Evolutionary conservation across 2,888 invertebrate genomes (phyloP).

Genomic region (Amblyjoppa proteus): DNA sequence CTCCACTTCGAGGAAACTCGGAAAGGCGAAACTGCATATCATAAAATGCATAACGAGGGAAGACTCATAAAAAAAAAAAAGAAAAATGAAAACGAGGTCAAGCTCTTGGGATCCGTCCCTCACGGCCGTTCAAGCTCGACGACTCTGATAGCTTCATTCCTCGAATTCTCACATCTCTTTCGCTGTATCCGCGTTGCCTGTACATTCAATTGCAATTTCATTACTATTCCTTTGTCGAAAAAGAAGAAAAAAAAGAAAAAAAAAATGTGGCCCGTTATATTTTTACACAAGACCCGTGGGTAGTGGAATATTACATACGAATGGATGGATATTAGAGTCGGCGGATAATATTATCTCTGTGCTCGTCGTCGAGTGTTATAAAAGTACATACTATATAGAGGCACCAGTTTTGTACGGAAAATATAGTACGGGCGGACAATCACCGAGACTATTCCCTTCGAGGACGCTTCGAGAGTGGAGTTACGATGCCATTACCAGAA

Average conservation of each 20-base stretch:
- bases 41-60: background rate
- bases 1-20: background rate
- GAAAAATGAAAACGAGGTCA: slow-evolving; percentile 38
- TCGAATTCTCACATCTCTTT: slow-evolving; percentile 13
- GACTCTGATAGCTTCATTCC: slow-evolving; percentile 50
- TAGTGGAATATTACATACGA: slow-evolving; percentile 50
- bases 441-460: slow-evolving; percentile 45
- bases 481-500: slow-evolving; percentile 64
- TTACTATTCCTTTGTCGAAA: slow-evolving; percentile 60
- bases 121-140: slow-evolving; percentile 16
- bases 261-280: slow-evolving; percentile 24
- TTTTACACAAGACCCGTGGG: slow-evolving; percentile 12
- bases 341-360: slow-evolving; percentile 41
- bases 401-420: slow-evolving; percentile 3
- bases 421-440: slow-evolving; percentile 45
- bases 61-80: background rate
- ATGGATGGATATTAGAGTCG: slow-evolving; percentile 22
- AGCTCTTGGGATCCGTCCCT: background rate
- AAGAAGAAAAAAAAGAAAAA: background rate
- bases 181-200: background rate
- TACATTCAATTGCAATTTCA: slow-evolving; percentile 57
- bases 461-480: slow-evolving; percentile 54
- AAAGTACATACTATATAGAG: slow-evolving; percentile 9
- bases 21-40: background rate
- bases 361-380: slow-evolving; percentile 20